These are phyloP conservation scores for Euura saliciscinereae DNA, from an alignment of 1,140 invertebrate genomes.

Conservation along the genomic window DNA sequence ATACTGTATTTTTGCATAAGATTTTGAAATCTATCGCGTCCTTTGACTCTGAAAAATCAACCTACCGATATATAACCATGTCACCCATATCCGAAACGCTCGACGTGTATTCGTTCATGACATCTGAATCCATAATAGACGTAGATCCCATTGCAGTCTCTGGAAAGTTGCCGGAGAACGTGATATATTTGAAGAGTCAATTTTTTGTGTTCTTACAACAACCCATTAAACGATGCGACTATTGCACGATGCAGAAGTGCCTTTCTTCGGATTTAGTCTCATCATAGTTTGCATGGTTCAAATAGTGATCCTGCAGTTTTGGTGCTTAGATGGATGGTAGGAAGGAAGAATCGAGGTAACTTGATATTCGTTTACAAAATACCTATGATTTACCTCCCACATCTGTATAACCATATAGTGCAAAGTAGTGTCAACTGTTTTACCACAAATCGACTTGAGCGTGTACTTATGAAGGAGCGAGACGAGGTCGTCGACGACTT, in stretches of 20 bases:
- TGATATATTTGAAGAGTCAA: constrained; percentile 28
- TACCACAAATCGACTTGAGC: constrained; percentile 81
- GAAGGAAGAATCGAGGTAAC: no score
- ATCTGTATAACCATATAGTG: constrained; percentile 18
- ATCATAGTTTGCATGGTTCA: no score
- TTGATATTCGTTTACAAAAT: no score
- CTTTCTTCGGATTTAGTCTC: no score
- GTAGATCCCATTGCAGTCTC: constrained; percentile 84
- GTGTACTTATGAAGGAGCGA: constrained; percentile 74
- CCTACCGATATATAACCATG: constrained; percentile 31
- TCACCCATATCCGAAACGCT: constrained; percentile 52
- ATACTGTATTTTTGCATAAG: constrained; percentile 16
- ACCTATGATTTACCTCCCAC: no score
- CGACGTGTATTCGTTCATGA: constrained; percentile 69
- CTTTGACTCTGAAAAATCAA: constrained; percentile 19
- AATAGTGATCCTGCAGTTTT: constrained; percentile 1
- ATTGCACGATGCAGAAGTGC: no score
- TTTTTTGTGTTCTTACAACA: no score
- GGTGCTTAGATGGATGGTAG: no score
- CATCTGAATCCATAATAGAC: constrained; percentile 65
- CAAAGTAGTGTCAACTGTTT: constrained; percentile 30
- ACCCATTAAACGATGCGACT: no score
- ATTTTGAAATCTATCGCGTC: constrained; percentile 18
- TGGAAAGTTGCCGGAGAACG: no score
- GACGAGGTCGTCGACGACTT: constrained; percentile 67